A percentile compares a stretch with the other conserved stretches of the same genome.
Evolutionary conservation across 2,113 vertebrate genomes (phyloP).

Genomic region (Cyprinus carpio): DNA sequence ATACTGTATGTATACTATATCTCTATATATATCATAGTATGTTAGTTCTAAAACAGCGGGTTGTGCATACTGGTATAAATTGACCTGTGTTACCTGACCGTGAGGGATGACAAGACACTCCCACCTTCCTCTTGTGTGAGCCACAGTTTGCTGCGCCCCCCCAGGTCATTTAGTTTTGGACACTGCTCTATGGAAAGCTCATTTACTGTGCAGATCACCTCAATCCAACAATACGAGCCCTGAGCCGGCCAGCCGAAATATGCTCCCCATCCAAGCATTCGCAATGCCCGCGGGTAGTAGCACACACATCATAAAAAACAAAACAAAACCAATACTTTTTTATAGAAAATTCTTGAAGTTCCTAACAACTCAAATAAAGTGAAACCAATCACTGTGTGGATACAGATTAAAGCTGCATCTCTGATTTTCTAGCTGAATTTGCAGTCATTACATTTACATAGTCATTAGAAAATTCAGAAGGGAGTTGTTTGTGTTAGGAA

Average conservation of each 20-base stretch:
- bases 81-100: conserved; percentile 78
- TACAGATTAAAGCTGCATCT: background rate
- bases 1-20: no score
- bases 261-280: conserved; percentile 84
- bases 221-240: conserved; percentile 87
- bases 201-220: conserved; percentile 91
- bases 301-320: conserved; percentile 14
- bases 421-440: background rate
- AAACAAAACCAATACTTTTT: background rate
- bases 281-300: conserved; percentile 86
- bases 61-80: no score
- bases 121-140: conserved; percentile 93
- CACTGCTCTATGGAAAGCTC: conserved; percentile 95
- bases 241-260: conserved; percentile 86
- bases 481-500: background rate
- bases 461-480: background rate
- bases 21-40: no score
- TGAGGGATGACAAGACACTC: conserved; percentile 88
- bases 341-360: background rate
- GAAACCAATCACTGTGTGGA: background rate
- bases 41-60: no score
- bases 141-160: conserved; percentile 94
- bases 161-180: conserved; percentile 85
- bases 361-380: background rate
- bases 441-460: background rate